Percentiles rank a stretch among this genome's conserved stretches.
These are phyloP conservation scores for Gavia stellata DNA, from an alignment of 2,113 vertebrate species.

Conservation along the genomic window DNA sequence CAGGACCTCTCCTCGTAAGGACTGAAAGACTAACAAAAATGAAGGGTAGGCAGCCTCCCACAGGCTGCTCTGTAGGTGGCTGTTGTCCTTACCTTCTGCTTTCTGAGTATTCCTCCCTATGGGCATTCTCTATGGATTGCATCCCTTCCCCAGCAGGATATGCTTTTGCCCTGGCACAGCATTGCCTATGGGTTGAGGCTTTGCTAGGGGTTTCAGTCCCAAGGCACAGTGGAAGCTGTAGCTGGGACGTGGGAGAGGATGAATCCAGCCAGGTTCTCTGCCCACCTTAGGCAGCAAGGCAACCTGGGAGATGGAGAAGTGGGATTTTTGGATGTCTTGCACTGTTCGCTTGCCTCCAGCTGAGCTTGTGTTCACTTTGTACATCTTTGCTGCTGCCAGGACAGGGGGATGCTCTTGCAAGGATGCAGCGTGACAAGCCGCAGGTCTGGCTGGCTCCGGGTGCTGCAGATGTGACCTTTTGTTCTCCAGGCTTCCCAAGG, in stretches of 20 bases:
- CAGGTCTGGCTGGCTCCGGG: rapidly evolving
- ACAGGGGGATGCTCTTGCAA: background rate
- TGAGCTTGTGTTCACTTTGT: background rate
- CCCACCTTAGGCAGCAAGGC: background rate
- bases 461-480: background rate
- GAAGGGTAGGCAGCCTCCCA: background rate
- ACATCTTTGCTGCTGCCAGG: background rate
- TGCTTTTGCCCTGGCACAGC: background rate
- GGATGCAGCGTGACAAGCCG: rapidly evolving
- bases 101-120: background rate
- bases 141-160: background rate
- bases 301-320: background rate
- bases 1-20: background rate
- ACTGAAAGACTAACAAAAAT: background rate
- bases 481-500: background rate
- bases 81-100: background rate
- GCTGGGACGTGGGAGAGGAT: background rate
- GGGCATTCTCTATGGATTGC: background rate
- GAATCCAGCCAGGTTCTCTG: background rate
- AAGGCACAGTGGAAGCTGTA: background rate
- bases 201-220: background rate
- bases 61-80: background rate
- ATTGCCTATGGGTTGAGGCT: background rate
- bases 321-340: background rate
- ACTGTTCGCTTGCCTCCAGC: background rate